A percentile compares a stretch with the other conserved stretches of the same genome.
Evolutionary conservation across 2,888 invertebrate species (phyloP).

Genomic region (Lepas anatifera): DNA sequence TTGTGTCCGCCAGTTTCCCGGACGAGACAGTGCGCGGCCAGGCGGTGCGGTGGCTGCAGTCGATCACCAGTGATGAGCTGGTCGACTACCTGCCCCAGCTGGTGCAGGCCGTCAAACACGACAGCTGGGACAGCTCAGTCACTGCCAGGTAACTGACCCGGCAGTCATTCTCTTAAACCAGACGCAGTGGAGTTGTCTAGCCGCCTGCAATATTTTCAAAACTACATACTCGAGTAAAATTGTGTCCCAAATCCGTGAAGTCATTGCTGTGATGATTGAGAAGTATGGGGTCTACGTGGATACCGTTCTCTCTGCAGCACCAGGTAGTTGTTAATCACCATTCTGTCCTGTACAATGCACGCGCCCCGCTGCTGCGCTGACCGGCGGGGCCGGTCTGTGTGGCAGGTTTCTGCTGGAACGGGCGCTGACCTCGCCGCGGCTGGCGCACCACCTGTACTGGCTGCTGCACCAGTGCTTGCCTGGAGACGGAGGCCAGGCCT

Average conservation of each 20-base stretch:
- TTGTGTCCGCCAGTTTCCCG: conserved; percentile 56
- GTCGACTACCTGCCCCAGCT: conserved; percentile 87
- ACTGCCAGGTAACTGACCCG: conserved; percentile 42
- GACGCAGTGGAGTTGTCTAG: no score
- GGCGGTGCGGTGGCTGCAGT: conserved; percentile 69
- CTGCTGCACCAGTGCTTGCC: conserved; percentile 70
- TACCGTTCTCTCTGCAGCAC: no score
- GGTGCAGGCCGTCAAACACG: conserved; percentile 77
- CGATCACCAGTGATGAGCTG: conserved; percentile 72
- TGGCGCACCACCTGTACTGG: conserved; percentile 95
- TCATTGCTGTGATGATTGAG: no score
- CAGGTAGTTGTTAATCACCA: no score
- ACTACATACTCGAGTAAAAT: no score
- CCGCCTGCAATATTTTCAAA: no score
- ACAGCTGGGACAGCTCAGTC: conserved; percentile 79
- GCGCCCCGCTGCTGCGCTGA: no score
- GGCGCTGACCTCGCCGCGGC: conserved; percentile 70
- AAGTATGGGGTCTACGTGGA: no score
- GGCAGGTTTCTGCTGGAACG: conserved; percentile 64
- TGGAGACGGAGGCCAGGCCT: conserved; percentile 34
- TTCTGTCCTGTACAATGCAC: no score
- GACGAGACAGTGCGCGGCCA: conserved; percentile 73
- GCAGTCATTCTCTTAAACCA: no score
- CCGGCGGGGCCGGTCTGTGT: no score
- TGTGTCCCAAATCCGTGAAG: no score